A percentile compares a stretch with the other conserved stretches of the same genome.
phyloP scores from a whole-genome alignment of 2,113 vertebrate genomes.

The Sylvia atricapilla region DNA sequence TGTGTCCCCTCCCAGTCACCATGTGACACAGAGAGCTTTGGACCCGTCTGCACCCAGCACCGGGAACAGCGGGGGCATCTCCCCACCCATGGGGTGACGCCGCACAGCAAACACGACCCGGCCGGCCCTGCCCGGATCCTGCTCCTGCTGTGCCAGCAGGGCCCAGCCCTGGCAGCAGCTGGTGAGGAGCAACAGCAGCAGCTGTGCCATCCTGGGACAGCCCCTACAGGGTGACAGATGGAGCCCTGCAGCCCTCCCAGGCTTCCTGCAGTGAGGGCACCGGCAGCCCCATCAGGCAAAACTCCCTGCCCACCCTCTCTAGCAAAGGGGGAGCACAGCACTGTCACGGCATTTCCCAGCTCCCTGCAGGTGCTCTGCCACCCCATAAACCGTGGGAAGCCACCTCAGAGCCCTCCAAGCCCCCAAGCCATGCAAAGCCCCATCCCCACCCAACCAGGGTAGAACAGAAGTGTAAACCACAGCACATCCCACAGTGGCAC shows the following conservation, averaged over 20 bases:
- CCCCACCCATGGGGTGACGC: not conserved
- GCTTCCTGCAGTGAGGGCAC: accelerated
- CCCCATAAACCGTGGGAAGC: not conserved
- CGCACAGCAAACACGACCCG: not conserved
- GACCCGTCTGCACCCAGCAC: not conserved
- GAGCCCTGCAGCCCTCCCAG: accelerated
- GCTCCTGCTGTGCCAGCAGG: not conserved
- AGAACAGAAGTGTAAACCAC: not conserved
- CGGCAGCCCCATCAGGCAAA: not conserved
- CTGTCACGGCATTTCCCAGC: accelerated
- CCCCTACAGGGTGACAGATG: not conserved
- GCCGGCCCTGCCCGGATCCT: not conserved
- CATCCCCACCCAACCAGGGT: not conserved
- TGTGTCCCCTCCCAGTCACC: accelerated
- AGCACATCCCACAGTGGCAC: accelerated
- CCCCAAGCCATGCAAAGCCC: not conserved
- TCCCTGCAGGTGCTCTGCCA: not conserved
- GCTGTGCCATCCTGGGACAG: not conserved
- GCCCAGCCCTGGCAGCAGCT: not conserved
- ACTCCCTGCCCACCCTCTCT: too few relatives aligned
- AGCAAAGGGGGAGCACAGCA: not conserved
- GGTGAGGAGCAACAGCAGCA: accelerated
- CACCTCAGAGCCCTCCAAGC: not conserved
- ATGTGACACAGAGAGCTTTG: not conserved
- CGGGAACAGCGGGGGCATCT: not conserved